Conservation (phyloP, 2,888 invertebrate genomes). For the Xanthorhoe spadicearia region DNA sequence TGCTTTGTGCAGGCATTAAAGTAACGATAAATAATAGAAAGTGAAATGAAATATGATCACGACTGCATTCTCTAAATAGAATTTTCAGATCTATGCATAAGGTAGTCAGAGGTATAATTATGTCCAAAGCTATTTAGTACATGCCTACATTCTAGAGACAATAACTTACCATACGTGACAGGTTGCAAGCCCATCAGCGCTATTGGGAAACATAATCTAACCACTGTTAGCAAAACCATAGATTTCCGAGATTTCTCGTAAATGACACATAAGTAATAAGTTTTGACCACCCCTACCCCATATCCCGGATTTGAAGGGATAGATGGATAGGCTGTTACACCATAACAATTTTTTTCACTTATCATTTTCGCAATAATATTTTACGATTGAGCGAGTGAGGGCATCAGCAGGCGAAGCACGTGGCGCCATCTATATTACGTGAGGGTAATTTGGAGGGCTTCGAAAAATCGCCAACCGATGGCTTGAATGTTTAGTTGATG, state of each 20-base stretch:
- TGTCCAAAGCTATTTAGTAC: too few relatives aligned
- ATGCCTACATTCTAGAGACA: too few relatives aligned
- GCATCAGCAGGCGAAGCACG: slow-evolving; percentile 36
- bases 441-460: slow-evolving; percentile 43
- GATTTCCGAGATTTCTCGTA: neutral
- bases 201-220: too few relatives aligned
- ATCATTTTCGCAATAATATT: slow-evolving; percentile 42
- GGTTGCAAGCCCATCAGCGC: too few relatives aligned
- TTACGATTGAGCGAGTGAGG: slow-evolving; percentile 44
- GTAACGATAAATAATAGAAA: too few relatives aligned
- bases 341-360: slow-evolving; percentile 36
- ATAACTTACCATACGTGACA: too few relatives aligned
- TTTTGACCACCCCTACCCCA: neutral
- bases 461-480: slow-evolving; percentile 39
- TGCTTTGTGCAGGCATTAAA: too few relatives aligned
- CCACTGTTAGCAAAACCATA: too few relatives aligned
- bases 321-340: slow-evolving; percentile 28
- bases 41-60: too few relatives aligned
- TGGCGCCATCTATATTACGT: slow-evolving; percentile 48
- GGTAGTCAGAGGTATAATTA: too few relatives aligned
- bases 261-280: neutral
- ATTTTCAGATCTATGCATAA: neutral
- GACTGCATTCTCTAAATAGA: too few relatives aligned
- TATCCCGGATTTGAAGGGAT: slow-evolving; percentile 5
- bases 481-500: slow-evolving; percentile 37